Base-by-base conservation (phyloP, 2,113 vertebrate genomes). In the Maccullochella peelii region DNA sequence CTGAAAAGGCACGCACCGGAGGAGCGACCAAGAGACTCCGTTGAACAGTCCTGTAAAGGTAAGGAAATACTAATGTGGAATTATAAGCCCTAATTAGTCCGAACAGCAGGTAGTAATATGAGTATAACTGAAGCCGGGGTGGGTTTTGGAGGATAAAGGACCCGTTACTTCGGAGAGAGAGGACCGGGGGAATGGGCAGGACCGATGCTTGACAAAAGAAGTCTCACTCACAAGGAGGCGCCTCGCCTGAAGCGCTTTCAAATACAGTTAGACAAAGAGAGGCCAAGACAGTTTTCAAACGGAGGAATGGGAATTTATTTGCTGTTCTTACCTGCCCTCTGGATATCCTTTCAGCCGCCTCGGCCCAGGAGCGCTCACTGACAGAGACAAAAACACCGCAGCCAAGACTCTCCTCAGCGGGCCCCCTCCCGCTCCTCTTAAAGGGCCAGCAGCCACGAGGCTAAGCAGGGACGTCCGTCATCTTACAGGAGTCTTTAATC, bases 311-410 rank as follows among this genome's bases (percentile, higher is more conserved):
- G 1, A 80, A 90, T 44, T 83, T 78, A 69, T 69, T 12, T 5
- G 62, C 59, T n/a, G 69, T 54, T 87, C 92, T 91, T 90, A 94
- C 95, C 94, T 95, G 86, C 88, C 86, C 88, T 90, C 65, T 83
- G 61, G 63, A 80, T 75, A 92, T 88, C 88, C 92, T 86, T 83
- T 87, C 90, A 77, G 87, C 88, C 89, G 81, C 82, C 88, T 88
- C 89, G 92, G 94, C 91, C 92, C 94, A 88, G 89, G 89, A 91
- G 88, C 93, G 88, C 93, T 93, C 94, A 92, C 91, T 96, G 95
- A 94, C 94, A 93, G 93, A 93, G 87, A 95, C 93, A 94, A 94
- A 95, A 95, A 95, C 95, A 95, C 94, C 77, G 95, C 95, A 94
- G 90, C 92, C 94, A 63, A 92, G 91, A 90, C 92, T 89, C 88